phyloP scores from a whole-genome alignment of 2,888 invertebrate genomes.

The Archips xylosteana region DNA sequence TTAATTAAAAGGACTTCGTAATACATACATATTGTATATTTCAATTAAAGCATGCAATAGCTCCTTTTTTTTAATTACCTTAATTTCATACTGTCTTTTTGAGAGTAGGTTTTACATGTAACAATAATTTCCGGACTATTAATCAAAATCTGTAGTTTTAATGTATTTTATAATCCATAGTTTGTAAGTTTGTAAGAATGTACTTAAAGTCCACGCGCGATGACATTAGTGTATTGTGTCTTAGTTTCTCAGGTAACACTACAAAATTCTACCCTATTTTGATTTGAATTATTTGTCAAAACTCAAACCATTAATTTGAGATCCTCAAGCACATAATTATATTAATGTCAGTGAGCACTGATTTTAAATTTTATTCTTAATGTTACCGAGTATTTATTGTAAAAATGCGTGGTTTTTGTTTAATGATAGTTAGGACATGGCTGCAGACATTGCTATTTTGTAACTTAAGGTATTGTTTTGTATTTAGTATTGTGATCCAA shows the following conservation, averaged over 20 bases:
- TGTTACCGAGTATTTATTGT: constrained; percentile 27
- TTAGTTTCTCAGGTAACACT: too few relatives aligned
- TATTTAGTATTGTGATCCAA: background rate
- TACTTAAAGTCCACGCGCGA: background rate
- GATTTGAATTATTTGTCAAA: background rate
- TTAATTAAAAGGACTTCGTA: background rate
- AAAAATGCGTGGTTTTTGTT: constrained; percentile 18
- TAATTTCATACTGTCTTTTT: background rate
- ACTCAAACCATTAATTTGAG: too few relatives aligned
- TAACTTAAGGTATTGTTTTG: constrained; percentile 13
- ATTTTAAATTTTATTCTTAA: background rate
- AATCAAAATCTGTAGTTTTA: background rate
- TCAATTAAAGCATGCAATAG: background rate
- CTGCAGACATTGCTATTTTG: background rate
- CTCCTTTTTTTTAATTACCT: background rate
- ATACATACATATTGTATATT: background rate
- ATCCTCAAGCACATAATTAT: background rate
- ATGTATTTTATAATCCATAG: constrained; percentile 8
- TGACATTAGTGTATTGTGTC: background rate
- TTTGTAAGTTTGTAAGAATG: background rate
- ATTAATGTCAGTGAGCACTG: background rate
- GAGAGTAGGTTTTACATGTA: background rate
- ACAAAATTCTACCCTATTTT: background rate
- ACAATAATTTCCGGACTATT: background rate
- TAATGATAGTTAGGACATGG: background rate